A percentile compares a stretch with the other conserved stretches of the same genome.
Evolutionary conservation across 2,797 vertebrate species (phyloP).

Genomic region (Gadopsis bispinosus): DNA sequence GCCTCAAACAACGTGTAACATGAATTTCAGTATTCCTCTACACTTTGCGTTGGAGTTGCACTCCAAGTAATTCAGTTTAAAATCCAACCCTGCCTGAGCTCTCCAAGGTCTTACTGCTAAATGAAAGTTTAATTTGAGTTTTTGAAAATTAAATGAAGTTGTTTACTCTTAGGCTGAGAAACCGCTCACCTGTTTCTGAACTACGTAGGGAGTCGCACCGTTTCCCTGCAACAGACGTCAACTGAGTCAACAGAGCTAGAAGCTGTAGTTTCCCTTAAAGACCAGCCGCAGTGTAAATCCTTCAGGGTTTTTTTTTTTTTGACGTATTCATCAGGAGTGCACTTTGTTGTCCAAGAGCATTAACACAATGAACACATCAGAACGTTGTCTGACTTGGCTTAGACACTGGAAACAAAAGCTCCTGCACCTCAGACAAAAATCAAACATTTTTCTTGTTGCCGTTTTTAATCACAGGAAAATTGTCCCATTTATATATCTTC

Average conservation of each 20-base stretch:
- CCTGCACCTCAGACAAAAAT: slow-evolving; percentile 16
- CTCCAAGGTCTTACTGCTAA: slow-evolving; percentile 1
- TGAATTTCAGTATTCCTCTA: slow-evolving; percentile 49
- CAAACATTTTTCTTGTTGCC: slow-evolving; percentile 20
- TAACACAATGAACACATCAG: slow-evolving; percentile 36
- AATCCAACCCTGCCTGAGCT: slow-evolving; percentile 34
- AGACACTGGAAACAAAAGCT: slow-evolving; percentile 29
- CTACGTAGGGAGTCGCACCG: slow-evolving; percentile 69
- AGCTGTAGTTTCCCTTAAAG: slow-evolving; percentile 50
- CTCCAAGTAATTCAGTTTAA: slow-evolving; percentile 39
- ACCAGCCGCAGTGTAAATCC: slow-evolving; percentile 45
- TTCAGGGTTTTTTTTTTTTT: slow-evolving; percentile 46
- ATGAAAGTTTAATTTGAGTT: slow-evolving; percentile 16
- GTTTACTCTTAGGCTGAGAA: slow-evolving; percentile 14
- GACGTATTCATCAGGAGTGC: slow-evolving; percentile 59
- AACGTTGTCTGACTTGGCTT: slow-evolving; percentile 16
- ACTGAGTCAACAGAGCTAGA: slow-evolving; percentile 34
- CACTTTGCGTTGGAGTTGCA: slow-evolving; percentile 35
- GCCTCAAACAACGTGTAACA: slow-evolving; percentile 62
- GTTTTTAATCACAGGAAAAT: slow-evolving; percentile 27
- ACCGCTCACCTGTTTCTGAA: slow-evolving; percentile 71
- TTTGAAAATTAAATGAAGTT: slow-evolving; percentile 27
- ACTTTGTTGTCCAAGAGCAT: slow-evolving; percentile 57
- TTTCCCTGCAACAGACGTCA: slow-evolving; percentile 35
- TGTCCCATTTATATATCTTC: slow-evolving; percentile 16